Evolutionary conservation across 1,140 invertebrate species (phyloP), one percentile per base, ranked within the genome.

Genomic region (Ladona fulva): DNA sequence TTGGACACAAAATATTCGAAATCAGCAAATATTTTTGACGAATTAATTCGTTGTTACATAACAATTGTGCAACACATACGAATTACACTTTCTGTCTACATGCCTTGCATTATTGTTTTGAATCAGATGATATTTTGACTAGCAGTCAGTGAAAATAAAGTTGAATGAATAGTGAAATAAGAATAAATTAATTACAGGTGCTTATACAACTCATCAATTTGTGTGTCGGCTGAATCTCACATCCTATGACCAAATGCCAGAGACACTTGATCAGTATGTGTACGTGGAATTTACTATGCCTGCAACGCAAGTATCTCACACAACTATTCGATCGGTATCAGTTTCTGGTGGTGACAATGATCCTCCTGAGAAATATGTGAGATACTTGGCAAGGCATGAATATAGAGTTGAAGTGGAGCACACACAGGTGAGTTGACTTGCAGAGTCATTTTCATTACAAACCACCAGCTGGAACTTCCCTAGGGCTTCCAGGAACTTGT

Each of bases 221-320:
- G 92, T 95, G 74, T 96, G 97, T 83, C 91, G 93, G 44, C 92
- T 99, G 88, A 93, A 94, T 76, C 88, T 99, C 59, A 98, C 96
- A 3, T 96, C 95, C 25, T 99, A 96, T 87, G 98, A 99, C 86
- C 94, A 98, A 85, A 93, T 99, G 82, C 98, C 98, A 19, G 96
- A 96, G 77, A 92, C 94, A 83, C 89, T 99, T 82, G 91, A 96
- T 52, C 91, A 93, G 79, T 93, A 91, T 86, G 94, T 93, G 80
- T 92, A 93, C 83, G 95, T 99, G 8, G 96, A 99, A 84, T 99
- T 99, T 85, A 99, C 96, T 22, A 99, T 99, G 97, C 97, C 98
- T 25, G 93, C 96, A 75, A 98, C 97, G 42, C 97, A 97, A 83
- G 95, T 97, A 75, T 97, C 95, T 25, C 97, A 99, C 85, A 97